Evolutionary conservation across 2,113 vertebrate species (phyloP).

Genomic region (Heliornis fulica): DNA sequence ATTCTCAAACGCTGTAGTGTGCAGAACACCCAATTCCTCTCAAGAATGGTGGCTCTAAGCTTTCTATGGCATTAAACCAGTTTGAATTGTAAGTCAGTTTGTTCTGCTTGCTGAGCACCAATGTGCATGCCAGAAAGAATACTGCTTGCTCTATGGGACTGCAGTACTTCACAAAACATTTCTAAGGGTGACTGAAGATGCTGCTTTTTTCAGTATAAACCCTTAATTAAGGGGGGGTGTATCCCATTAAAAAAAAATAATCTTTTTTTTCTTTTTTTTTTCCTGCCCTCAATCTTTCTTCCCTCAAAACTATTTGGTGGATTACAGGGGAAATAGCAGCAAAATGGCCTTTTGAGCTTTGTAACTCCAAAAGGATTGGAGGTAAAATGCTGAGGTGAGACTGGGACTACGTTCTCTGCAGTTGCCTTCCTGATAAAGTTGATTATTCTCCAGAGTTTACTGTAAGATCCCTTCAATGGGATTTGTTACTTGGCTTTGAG

Average conservation of each 20-base stretch:
- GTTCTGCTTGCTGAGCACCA: slow-evolving; percentile 29
- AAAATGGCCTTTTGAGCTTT: neutral
- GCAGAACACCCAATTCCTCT: slow-evolving; percentile 45
- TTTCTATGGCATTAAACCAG: slow-evolving; percentile 63
- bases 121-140: slow-evolving; percentile 26
- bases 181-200: neutral
- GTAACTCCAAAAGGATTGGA: neutral
- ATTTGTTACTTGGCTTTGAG: slow-evolving; percentile 44
- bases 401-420: neutral
- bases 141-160: neutral
- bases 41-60: slow-evolving; percentile 48
- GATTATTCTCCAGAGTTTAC: slow-evolving; percentile 28
- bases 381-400: neutral
- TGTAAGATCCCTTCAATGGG: neutral
- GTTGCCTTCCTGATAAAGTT: slow-evolving; percentile 10
- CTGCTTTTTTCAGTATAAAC: neutral
- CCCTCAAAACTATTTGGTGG: neutral
- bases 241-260: neutral
- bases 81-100: slow-evolving; percentile 48
- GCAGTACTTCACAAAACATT: neutral
- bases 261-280: neutral
- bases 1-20: neutral
- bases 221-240: neutral
- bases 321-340: neutral
- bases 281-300: neutral